Base-by-base conservation (phyloP, 23 tunicate species). In the Ciona savignyi region DNA sequence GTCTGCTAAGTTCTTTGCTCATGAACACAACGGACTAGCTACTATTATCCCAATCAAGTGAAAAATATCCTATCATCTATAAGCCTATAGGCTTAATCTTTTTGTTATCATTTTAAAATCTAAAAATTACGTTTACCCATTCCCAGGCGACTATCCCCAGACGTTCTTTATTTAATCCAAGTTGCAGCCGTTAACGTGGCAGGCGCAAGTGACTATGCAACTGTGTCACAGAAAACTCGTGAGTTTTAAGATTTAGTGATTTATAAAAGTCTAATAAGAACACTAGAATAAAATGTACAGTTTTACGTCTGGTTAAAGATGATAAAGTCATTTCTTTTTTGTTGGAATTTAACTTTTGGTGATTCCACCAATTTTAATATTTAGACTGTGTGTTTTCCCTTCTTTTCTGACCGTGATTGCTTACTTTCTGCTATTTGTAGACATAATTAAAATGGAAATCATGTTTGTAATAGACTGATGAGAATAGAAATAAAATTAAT, bases 181-280 rank as follows among this genome's bases (percentile, higher is more conserved):
- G 92, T 92, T 76, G 91, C 86, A 19, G 86, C 91, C 4, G 60
- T 33, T 4, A 92, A 85, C 51, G 80, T 51, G 1, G 98, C 98
- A 3, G 98, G 98, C 4, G 66, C 62, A 21, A 84, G 90, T 42
- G 71, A 35, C 24, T 85, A 63, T 56, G 65, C 60, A 25, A 28
- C 70, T n/a, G 75, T 77, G 27, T 70, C 25, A 6, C 68, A 71
- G 21, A 85, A 78, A 80, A 92, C 98, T 25, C 70, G 96, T 88
- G 72, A 61, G 96, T 77, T 33, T 15, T 67, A 29, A 0, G 21
- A 25, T 19, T 70, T 29, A n/a, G 19, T 49, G 15, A 11, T 49
- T 20, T 49, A 49, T 11, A 15, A 11, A 11, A 20, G 15, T 49
- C 61, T 49, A 11, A 11, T 49, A 11, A 11, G 19, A 49, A 11